Evolutionary conservation across 2,888 invertebrate genomes (phyloP).

Genomic region (Troilus luridus): DNA sequence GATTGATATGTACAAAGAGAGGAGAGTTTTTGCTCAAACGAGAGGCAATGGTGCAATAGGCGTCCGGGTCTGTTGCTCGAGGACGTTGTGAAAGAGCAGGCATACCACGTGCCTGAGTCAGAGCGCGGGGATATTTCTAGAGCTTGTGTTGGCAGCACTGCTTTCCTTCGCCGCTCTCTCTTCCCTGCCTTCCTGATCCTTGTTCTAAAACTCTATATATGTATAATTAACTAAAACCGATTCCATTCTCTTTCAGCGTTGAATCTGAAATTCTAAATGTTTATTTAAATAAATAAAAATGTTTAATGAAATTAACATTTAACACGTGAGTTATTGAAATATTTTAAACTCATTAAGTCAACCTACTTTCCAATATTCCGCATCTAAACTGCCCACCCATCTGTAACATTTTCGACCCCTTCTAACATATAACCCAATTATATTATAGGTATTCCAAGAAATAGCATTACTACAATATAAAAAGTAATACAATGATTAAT

Average conservation of each 20-base stretch:
- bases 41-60: conserved; percentile 8
- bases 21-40: conserved; percentile 13
- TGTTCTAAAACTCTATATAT: neutral
- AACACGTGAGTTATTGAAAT: neutral
- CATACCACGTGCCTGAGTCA: conserved; percentile 46
- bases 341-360: neutral
- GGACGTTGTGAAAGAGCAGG: conserved; percentile 47
- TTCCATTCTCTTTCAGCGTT: neutral
- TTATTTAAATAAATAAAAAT: neutral
- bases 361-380: conserved; percentile 27
- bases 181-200: conserved; percentile 37
- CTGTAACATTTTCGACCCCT: neutral
- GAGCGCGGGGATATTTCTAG: conserved; percentile 38
- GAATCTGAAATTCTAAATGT: neutral
- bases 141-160: conserved; percentile 1
- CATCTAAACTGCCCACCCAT: neutral
- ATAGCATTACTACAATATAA: neutral
- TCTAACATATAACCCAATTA: neutral
- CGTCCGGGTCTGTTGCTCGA: conserved; percentile 25
- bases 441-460: neutral
- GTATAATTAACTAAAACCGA: neutral
- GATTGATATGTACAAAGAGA: conserved; percentile 18
- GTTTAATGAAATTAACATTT: neutral
- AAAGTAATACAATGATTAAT: neutral
- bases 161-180: conserved; percentile 40